Base-by-base conservation (phyloP, 2,113 vertebrate species). In the Hippocampus comes region DNA sequence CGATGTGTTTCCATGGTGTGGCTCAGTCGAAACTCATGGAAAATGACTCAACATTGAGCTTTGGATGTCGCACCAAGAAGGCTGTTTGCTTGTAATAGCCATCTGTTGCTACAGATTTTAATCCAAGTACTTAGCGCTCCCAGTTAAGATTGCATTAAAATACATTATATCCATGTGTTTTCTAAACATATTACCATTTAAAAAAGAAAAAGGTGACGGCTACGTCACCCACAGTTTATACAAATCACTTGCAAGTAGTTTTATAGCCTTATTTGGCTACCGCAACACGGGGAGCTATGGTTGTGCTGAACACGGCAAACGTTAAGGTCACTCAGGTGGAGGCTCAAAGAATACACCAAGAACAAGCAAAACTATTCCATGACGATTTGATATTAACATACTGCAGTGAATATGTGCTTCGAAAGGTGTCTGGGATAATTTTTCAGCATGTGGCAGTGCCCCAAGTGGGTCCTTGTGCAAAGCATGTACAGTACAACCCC, bases 21-120 rank as follows among this genome's bases (percentile, higher is more conserved):
- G 51, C 65, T 49, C 75, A 80, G 63, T 70, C 68, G 4, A 69
- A 78, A 55, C 73, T 78, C 78, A 84, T 81, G 76, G 76, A 74
- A 65, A 64, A 69, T 61, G 67, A 71, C 30, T 20, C 8, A 7
- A 63, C 34, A 20, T 4, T 63, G 57, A 2, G 57, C 25, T 60
- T 27, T 30, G 23, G 57, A 63, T 20, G n/a, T 68, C 17, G 61
- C 72, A 63, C 68, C 72, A 79, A 53, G 63, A 48, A 59, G 79
- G 71, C 73, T 25, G 51, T 69, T 56, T 9, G 68, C 48, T 57
- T 77, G 69, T 78, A 46, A 56, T 74, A 75, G 65, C 67, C 68
- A 78, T 59, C 63, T 63, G 75, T 70, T 66, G 18, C 30, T 38
- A 27, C 38, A 63, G 8, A 38, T 38, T 63, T 34, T 4, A 20